Conservation (phyloP, 2,113 vertebrate species). For the Lepidothrix coronata region DNA sequence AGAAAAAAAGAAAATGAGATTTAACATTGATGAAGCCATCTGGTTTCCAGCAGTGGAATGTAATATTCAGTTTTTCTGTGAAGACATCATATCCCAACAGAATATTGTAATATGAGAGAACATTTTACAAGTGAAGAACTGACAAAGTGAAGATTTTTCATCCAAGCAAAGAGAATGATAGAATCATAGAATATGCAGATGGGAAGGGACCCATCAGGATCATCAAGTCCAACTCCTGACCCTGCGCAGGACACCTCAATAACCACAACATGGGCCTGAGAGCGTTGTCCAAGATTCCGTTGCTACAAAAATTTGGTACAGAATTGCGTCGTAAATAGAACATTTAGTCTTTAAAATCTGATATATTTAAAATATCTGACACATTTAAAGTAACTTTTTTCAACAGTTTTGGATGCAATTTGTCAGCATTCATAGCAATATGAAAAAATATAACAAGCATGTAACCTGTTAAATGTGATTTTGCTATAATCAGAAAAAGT, state of each 20-base stretch:
- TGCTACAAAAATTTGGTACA: neutral
- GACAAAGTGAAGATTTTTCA: neutral
- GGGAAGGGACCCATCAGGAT: neutral
- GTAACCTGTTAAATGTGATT: neutral
- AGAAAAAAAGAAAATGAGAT: neutral
- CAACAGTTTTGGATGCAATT: neutral
- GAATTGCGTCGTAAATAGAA: neutral
- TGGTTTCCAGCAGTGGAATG: neutral
- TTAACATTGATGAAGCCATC: neutral
- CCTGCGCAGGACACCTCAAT: no score
- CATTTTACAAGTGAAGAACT: neutral
- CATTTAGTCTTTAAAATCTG: neutral
- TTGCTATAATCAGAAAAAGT: neutral
- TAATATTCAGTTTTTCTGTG: neutral
- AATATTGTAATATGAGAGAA: neutral
- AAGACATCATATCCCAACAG: neutral
- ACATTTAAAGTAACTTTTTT: neutral
- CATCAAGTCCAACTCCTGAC: neutral
- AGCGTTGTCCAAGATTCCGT: neutral
- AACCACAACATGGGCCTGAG: neutral
- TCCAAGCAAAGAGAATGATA: neutral
- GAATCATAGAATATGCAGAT: neutral
- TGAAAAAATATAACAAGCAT: neutral
- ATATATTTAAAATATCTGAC: neutral
- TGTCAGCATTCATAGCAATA: fast-evolving